These are phyloP conservation scores for Leptocoma aspasia DNA, from an alignment of 2,113 vertebrate species.

Conservation along the genomic window DNA sequence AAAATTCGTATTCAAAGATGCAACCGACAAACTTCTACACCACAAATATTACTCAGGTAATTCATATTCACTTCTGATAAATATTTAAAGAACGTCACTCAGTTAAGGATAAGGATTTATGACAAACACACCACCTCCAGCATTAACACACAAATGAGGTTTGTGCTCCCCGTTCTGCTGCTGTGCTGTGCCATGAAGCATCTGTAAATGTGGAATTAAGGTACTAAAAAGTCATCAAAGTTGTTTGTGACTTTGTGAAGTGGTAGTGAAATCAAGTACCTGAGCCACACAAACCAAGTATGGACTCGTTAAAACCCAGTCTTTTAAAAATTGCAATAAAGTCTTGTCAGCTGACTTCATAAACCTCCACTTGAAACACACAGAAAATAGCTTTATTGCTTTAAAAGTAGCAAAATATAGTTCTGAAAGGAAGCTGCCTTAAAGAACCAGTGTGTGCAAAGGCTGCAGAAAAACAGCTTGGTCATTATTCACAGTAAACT, in stretches of 20 bases:
- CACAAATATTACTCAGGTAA: not conserved
- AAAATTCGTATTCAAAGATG: not conserved
- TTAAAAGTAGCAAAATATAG: not conserved
- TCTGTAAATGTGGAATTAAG: not conserved
- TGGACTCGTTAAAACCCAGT: constrained; percentile 12
- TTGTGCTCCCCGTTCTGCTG: not conserved
- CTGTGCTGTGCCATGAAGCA: not conserved
- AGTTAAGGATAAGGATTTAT: not conserved
- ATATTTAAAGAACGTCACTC: not conserved
- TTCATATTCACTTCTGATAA: not conserved
- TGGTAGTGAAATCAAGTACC: constrained; percentile 33
- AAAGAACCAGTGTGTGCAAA: not conserved
- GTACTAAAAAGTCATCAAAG: not conserved
- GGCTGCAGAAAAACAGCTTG: not conserved
- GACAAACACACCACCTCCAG: not conserved
- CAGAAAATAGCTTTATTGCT: not conserved
- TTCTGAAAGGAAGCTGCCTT: not conserved
- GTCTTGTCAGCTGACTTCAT: not conserved
- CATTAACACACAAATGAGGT: not conserved
- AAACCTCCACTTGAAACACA: constrained; percentile 6
- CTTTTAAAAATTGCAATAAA: constrained; percentile 12
- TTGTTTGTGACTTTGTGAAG: constrained; percentile 1
- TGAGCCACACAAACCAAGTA: constrained; percentile 9
- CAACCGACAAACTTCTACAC: not conserved
- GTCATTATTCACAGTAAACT: not conserved